A percentile compares a stretch with the other conserved stretches of the same genome.
phyloP scores from a whole-genome alignment of 2,797 vertebrate species.

The Ceyx erithaca region DNA sequence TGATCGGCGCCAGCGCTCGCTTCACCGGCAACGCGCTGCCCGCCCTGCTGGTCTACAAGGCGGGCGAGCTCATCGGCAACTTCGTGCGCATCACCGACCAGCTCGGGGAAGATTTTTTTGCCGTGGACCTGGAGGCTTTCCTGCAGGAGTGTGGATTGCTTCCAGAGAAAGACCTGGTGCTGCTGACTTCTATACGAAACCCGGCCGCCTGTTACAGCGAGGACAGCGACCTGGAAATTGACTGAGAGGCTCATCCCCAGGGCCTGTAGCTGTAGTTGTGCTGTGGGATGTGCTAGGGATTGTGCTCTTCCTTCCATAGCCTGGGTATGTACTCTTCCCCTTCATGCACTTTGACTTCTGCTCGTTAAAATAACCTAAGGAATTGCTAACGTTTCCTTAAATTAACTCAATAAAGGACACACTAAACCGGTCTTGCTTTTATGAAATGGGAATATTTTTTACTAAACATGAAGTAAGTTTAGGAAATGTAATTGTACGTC shows the following conservation, averaged over 20 bases:
- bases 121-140: slow-evolving; percentile 93
- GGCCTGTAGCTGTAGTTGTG: neutral
- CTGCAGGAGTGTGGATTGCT: slow-evolving; percentile 95
- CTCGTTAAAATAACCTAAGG: slow-evolving; percentile 31
- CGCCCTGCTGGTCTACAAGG: slow-evolving; percentile 93
- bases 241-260: slow-evolving; percentile 77
- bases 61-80: slow-evolving; percentile 94
- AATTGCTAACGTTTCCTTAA: slow-evolving; percentile 36
- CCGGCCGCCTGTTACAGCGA: slow-evolving; percentile 87
- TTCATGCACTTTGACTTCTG: slow-evolving; percentile 15
- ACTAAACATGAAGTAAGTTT: neutral
- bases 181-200: slow-evolving; percentile 84
- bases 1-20: slow-evolving; percentile 90
- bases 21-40: slow-evolving; percentile 94
- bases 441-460: neutral
- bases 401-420: slow-evolving; percentile 38
- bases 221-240: slow-evolving; percentile 95
- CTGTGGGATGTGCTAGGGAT: slow-evolving; percentile 18
- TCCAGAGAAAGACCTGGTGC: slow-evolving; percentile 86
- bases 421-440: neutral
- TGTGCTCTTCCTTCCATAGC: neutral
- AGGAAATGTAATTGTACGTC: too few relatives aligned
- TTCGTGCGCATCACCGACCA: slow-evolving; percentile 97
- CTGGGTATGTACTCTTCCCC: neutral
- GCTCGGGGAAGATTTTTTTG: slow-evolving; percentile 97